Conservation (phyloP, 2,888 invertebrate species). For the Capitulum mitella region DNA sequence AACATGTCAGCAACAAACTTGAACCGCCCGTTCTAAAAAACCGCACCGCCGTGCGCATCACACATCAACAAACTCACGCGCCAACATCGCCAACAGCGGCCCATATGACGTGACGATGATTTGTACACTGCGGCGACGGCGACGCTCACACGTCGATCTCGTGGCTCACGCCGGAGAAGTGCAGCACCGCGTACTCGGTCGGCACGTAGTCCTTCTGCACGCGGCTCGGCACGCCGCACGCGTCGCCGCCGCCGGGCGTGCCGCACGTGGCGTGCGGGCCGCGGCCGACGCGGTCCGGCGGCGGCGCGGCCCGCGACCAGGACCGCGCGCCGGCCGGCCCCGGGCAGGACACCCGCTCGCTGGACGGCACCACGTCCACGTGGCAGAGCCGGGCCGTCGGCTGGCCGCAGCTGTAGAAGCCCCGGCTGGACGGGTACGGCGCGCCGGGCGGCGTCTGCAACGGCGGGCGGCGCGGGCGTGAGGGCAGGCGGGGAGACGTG, state of each 20-base stretch:
- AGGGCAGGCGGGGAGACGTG: background rate
- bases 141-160: slow-evolving; percentile 54
- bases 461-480: too few species aligned
- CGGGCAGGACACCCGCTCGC: background rate
- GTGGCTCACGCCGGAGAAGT: slow-evolving; percentile 44
- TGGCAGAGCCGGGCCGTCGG: background rate
- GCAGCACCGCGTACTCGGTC: slow-evolving; percentile 37
- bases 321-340: background rate
- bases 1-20: too few species aligned
- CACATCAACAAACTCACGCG: too few species aligned
- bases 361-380: background rate
- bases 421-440: background rate
- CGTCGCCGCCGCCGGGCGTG: background rate
- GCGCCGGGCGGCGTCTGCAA: background rate
- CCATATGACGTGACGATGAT: too few species aligned
- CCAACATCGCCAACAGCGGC: too few species aligned
- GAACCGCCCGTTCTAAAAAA: too few species aligned
- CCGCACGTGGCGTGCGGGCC: background rate
- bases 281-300: too few species aligned
- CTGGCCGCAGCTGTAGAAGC: background rate
- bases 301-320: background rate
- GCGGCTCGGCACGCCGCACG: background rate
- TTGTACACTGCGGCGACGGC: too few species aligned
- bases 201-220: slow-evolving; percentile 25
- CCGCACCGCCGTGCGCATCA: too few species aligned